phyloP scores from a whole-genome alignment of 2,113 vertebrate species.

The Passer domesticus region DNA sequence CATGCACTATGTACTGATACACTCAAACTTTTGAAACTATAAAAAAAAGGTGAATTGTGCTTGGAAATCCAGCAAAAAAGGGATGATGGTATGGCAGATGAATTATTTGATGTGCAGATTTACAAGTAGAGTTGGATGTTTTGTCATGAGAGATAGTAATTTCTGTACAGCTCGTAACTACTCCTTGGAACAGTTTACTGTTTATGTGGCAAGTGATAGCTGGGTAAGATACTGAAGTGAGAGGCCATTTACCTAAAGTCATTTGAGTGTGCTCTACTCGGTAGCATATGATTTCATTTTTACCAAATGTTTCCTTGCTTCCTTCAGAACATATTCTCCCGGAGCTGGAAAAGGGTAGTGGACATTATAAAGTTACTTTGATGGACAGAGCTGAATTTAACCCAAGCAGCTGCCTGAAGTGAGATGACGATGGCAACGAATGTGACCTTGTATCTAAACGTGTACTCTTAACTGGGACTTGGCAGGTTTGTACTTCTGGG shows the following conservation, averaged over 20 bases:
- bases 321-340: not conserved
- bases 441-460: fast-evolving
- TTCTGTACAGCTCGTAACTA: not conserved
- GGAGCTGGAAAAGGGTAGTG: not conserved
- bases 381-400: not conserved
- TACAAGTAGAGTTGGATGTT: not conserved
- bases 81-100: not conserved
- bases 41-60: not conserved
- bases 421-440: not conserved
- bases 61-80: not conserved
- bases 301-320: not conserved
- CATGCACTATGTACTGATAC: not conserved
- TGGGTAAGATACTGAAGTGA: not conserved
- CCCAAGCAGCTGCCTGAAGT: not conserved
- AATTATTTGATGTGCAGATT: not conserved
- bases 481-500: not conserved
- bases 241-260: not conserved
- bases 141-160: not conserved
- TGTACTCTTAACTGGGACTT: not conserved
- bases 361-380: not conserved
- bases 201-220: not conserved
- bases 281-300: not conserved
- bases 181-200: not conserved
- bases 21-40: not conserved
- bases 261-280: not conserved